Evolutionary conservation across 1,140 invertebrate species (phyloP), one percentile per base, ranked within the genome.

Genomic region (Pseudomyrmex concolor): DNA sequence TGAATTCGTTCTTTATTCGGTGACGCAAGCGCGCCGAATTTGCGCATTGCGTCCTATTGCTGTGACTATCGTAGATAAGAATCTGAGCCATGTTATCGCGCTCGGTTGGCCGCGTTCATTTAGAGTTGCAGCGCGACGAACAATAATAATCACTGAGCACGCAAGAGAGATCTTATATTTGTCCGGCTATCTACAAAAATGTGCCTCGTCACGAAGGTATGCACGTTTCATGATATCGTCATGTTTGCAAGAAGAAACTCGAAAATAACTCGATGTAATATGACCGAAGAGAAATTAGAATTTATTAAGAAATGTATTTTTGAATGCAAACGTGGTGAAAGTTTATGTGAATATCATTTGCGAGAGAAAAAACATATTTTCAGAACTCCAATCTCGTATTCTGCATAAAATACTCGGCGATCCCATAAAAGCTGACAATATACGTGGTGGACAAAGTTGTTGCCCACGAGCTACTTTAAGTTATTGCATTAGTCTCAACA

Each of bases 51-150:
- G 80, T 63, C 63, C 60, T 83, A 50, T 19, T 68, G 86, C 81
- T 84, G 70, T 74, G 82, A 54, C 81, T 87, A 84, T 84, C 55
- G 68, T 77, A 86, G 86, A 87, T 87, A 87, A 86, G 86, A 87
- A 87, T 87, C 85, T 74, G 81, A 78, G 68, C 15, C 50, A 50
- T 22, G 55, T 66, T 86, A 86, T 84, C 73, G 72, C 54, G 34
- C 17, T 25, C 51, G 48, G 25, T 10, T 7, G 34, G 5, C 34
- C 34, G 34, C 50, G 15, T 63, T 50, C 55, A 73, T 78, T 83
- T 67, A 68, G 51, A 48, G 60, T 60, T 67, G 73, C 73, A 54
- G 60, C 17, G 17, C 17, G 80, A 60, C 15, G 45, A 66, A 76
- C 15, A 71, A 84, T 51, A 71, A 80, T 59, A 57, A 78, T 70